These are phyloP conservation scores for Pristionchus japonicus DNA, from an alignment of 2,888 invertebrate genomes.

Conservation along the genomic window DNA sequence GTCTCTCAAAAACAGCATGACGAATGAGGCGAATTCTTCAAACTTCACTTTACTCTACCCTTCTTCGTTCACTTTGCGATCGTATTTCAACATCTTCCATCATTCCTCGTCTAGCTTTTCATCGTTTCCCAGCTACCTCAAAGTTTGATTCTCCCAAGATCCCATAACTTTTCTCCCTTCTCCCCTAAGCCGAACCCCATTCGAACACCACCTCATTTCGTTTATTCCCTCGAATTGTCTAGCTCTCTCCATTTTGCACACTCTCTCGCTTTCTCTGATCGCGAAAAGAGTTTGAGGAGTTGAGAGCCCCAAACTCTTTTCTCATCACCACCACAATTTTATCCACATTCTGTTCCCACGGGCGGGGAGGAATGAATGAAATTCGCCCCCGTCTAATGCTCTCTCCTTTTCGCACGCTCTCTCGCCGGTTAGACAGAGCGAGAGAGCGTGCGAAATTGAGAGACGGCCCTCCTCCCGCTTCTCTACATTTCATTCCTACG, in stretches of 20 bases:
- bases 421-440: not conserved
- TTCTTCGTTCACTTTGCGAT: not conserved
- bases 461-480: not conserved
- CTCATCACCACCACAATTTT: conserved; percentile 41
- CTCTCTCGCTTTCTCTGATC: not conserved
- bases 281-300: not conserved
- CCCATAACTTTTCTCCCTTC: not conserved
- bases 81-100: no score
- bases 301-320: not conserved
- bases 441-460: not conserved
- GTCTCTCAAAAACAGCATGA: no score
- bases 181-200: not conserved
- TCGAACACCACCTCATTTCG: conserved; percentile 8
- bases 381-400: not conserved
- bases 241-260: not conserved
- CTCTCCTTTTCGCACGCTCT: not conserved
- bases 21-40: no score
- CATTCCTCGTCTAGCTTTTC: no score
- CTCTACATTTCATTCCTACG: not conserved
- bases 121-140: not conserved
- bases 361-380: not conserved
- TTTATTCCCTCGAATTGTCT: not conserved
- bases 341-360: conserved; percentile 41
- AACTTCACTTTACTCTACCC: not conserved
- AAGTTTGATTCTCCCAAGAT: not conserved